A percentile compares a stretch with the other conserved stretches of the same genome.
Conservation (phyloP, 1,140 invertebrate species). For the Tetragnatha versicolor region DNA sequence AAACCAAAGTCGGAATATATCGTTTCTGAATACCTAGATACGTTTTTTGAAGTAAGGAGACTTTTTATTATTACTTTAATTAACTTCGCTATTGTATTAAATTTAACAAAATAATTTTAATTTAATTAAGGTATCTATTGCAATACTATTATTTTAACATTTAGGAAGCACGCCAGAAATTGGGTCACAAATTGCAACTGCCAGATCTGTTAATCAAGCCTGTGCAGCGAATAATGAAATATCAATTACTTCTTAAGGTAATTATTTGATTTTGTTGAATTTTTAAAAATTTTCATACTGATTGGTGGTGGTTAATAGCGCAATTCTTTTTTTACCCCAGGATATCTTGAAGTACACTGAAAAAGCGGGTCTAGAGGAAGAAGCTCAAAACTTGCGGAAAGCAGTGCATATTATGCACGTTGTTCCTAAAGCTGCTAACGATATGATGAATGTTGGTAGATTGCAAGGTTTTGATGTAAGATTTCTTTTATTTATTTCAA, state of each 20-base stretch:
- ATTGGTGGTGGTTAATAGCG: neutral
- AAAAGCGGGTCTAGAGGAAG: conserved; percentile 70
- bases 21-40: conserved; percentile 91
- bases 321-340: conserved; percentile 54
- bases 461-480: conserved; percentile 95
- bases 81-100: neutral
- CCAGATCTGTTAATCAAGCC: conserved; percentile 98
- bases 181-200: conserved; percentile 92
- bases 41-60: conserved; percentile 84
- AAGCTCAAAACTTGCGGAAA: conserved; percentile 76
- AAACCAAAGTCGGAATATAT: conserved; percentile 98
- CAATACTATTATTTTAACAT: conserved; percentile 57
- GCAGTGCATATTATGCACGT: conserved; percentile 86
- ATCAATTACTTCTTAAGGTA: conserved; percentile 91
- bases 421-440: conserved; percentile 96
- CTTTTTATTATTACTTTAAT: neutral
- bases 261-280: neutral
- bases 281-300: no score
- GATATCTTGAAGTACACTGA: conserved; percentile 71
- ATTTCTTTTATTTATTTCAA: no score
- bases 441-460: conserved; percentile 99
- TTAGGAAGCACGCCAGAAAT: conserved; percentile 86
- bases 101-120: neutral
- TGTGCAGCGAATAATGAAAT: conserved; percentile 97
- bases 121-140: neutral